phyloP scores from a whole-genome alignment of 2,888 invertebrate species.

The Limnephilus lunatus region DNA sequence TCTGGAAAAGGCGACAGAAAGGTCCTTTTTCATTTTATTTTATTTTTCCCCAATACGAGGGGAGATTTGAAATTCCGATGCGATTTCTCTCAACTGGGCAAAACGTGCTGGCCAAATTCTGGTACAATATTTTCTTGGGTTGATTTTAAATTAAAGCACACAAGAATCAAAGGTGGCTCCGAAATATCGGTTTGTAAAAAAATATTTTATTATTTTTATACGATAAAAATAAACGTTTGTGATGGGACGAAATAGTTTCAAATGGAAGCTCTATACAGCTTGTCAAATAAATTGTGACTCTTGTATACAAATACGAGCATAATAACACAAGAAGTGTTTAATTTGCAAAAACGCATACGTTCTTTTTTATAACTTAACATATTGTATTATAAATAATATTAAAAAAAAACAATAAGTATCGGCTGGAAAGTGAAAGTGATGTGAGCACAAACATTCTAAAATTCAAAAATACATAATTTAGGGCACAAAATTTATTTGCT shows the following conservation, averaged over 20 bases:
- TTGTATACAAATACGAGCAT: too few relatives aligned
- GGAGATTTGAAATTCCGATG: slow-evolving; percentile 50
- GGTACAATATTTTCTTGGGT: slow-evolving; percentile 32
- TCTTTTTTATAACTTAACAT: too few relatives aligned
- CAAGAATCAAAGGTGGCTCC: slow-evolving; percentile 2
- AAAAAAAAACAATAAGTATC: too few relatives aligned
- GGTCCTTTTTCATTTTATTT: slow-evolving; percentile 47
- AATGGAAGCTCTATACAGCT: neutral
- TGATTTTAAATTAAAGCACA: slow-evolving; percentile 39
- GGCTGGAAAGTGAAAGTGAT: too few relatives aligned
- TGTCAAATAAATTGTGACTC: neutral
- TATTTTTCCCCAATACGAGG: slow-evolving; percentile 15
- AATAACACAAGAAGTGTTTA: too few relatives aligned
- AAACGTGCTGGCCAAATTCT: slow-evolving; percentile 40
- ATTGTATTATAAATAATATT: too few relatives aligned
- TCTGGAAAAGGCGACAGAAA: slow-evolving; percentile 43
- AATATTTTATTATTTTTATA: neutral
- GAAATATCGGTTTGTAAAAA: slow-evolving; percentile 41
- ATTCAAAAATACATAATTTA: too few relatives aligned
- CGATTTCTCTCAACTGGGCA: slow-evolving; percentile 26
- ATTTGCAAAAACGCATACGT: too few relatives aligned
- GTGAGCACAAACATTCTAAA: too few relatives aligned
- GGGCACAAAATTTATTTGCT: too few relatives aligned
- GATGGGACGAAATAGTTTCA: neutral
- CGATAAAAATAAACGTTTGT: neutral